Evolutionary conservation across 1,140 invertebrate genomes (phyloP), one percentile per base, ranked within the genome.

Genomic region (Drosophila dunni): DNA sequence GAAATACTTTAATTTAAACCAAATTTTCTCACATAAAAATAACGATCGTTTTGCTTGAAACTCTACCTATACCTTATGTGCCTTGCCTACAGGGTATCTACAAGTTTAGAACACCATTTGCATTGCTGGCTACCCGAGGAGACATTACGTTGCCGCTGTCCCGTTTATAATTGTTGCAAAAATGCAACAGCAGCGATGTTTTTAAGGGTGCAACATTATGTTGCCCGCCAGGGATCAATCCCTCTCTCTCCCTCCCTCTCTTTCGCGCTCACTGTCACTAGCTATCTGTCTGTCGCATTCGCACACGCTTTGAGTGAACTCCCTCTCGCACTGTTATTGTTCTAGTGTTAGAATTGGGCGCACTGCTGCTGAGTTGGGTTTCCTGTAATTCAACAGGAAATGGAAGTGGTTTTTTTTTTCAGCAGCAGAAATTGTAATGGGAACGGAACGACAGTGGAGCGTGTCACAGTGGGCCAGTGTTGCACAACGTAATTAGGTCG

Each of bases 381-480:
- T 84, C 78, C 77, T 74, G 77, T 56, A 75, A 80, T 71, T 85
- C 70, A 81, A 85, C 78, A 81, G 81, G 81, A 85, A 85, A 66
- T 76, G 69, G 65, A 74, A 84, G 74, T 85, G 81, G 78, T 78
- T 78, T 64, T 60, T 68, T 60, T 74, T 82, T 29, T 29, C 24
- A 29, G 24, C 24, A 29, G 70, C 46, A 57, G 42, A 77, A 75
- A 51, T 75, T 66, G 50, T 42, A 83, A 66, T 61, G 64, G 50
- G 61, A 50, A 44, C 57, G 40, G 24, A 29, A 61, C 57, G 51
- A n/a, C 72, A 71, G 60, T 75, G 54, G 73, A 61, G 70, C 64
- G 70, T 33, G 38, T 53, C 58, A 80, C 73, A 81, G 68, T 77
- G 74, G 58, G 11, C 44, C 42, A 61, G 29, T 48, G 40, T 20